phyloP scores from a whole-genome alignment of 37 sponge, comb jelly and placozoan genomes.

The Ianthella basta region DNA sequence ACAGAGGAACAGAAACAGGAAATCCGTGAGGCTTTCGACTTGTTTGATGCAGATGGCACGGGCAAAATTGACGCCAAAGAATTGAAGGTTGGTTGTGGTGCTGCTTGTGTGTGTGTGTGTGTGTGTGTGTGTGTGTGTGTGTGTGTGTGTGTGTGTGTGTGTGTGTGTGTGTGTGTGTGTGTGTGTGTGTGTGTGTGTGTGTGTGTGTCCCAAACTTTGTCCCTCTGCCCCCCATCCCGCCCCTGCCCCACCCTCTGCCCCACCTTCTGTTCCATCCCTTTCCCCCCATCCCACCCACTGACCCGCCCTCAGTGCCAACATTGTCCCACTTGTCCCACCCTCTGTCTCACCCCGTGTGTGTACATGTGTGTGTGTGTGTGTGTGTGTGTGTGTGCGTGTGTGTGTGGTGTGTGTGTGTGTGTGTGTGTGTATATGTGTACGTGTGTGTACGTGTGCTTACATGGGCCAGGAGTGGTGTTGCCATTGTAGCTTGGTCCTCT shows the following conservation, averaged over 20 bases:
- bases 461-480: background rate
- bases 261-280: too few species aligned
- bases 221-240: too few species aligned
- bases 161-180: background rate
- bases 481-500: background rate
- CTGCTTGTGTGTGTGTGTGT: too few species aligned
- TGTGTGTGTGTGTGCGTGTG: too few species aligned
- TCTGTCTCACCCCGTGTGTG: too few species aligned
- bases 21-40: conserved; percentile 97
- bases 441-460: background rate
- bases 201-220: background rate
- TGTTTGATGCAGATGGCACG: conserved; percentile 97
- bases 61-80: conserved; percentile 98
- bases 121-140: background rate
- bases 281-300: too few species aligned
- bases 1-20: conserved; percentile 99
- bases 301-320: too few species aligned
- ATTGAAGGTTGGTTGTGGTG: conserved; percentile 73
- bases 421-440: background rate
- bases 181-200: background rate
- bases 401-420: too few species aligned
- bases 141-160: background rate
- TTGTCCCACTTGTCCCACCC: too few species aligned
- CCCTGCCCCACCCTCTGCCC: too few species aligned
- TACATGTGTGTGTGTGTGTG: too few species aligned